phyloP scores from a whole-genome alignment of 2,888 invertebrate genomes.

The Steromphala cineraria region DNA sequence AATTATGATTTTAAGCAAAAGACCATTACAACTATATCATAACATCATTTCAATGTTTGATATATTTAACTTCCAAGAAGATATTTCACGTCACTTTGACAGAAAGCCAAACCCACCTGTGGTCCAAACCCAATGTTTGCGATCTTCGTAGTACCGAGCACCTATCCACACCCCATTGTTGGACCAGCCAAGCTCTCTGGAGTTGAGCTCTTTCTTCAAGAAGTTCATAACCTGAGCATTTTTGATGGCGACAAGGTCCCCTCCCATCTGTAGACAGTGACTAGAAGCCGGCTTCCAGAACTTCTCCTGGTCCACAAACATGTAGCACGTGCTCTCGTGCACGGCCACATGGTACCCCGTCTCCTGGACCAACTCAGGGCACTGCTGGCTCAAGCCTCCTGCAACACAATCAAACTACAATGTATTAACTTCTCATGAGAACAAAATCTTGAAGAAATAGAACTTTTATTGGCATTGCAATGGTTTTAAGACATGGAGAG shows the following conservation, averaged over 20 bases:
- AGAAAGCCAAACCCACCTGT: conserved; percentile 48
- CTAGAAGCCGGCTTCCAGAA: conserved; percentile 60
- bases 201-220: conserved; percentile 47
- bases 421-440: too few species aligned
- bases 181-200: conserved; percentile 56
- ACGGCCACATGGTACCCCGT: conserved; percentile 36
- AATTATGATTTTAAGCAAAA: too few species aligned
- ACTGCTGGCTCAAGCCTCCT: conserved; percentile 3
- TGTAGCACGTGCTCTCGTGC: conserved; percentile 53
- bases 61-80: too few species aligned
- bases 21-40: too few species aligned
- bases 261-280: conserved; percentile 60
- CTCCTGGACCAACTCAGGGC: conserved; percentile 43
- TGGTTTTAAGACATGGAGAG: too few species aligned
- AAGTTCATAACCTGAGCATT: conserved; percentile 56
- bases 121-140: conserved; percentile 61
- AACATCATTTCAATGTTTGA: too few species aligned
- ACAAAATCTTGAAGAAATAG: too few species aligned
- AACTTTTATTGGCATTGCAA: too few species aligned
- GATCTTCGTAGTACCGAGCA: conserved; percentile 47
- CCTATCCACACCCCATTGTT: conserved; percentile 67
- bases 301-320: conserved; percentile 58
- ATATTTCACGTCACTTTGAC: too few species aligned
- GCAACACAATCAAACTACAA: background rate
- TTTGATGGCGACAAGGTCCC: conserved; percentile 57